Conservation (phyloP, 2,797 vertebrate genomes). For the Gymnopithys bicolor region DNA sequence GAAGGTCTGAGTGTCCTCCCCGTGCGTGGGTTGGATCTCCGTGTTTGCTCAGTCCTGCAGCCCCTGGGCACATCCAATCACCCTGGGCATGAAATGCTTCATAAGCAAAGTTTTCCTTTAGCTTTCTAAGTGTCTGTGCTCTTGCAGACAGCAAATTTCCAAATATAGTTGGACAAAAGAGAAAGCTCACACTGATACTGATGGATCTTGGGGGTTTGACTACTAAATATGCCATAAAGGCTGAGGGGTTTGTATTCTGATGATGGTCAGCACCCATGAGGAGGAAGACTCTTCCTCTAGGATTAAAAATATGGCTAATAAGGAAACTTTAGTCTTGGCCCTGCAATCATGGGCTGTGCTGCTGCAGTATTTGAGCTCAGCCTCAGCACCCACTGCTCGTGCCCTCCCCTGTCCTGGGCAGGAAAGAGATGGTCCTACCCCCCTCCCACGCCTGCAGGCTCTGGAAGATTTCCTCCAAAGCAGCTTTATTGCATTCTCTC, state of each 20-base stretch:
- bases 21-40: rapidly evolving
- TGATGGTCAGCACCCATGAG: not conserved
- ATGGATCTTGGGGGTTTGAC: not conserved
- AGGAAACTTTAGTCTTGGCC: not conserved
- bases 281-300: not conserved
- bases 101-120: not conserved
- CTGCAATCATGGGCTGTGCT: not conserved
- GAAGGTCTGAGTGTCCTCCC: not conserved
- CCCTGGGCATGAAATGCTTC: not conserved
- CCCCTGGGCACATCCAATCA: not conserved
- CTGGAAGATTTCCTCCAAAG: not conserved
- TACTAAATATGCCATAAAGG: not conserved
- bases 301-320: not conserved
- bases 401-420: too few species aligned
- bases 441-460: not conserved
- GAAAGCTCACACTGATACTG: not conserved
- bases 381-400: too few species aligned
- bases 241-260: too few species aligned
- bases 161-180: not conserved
- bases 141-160: not conserved
- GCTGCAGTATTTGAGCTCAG: not conserved
- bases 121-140: not conserved
- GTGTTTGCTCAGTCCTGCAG: not conserved
- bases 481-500: not conserved
- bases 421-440: not conserved